Conservation (phyloP, 2,113 vertebrate species). For the Nyctibius bracteatus region DNA sequence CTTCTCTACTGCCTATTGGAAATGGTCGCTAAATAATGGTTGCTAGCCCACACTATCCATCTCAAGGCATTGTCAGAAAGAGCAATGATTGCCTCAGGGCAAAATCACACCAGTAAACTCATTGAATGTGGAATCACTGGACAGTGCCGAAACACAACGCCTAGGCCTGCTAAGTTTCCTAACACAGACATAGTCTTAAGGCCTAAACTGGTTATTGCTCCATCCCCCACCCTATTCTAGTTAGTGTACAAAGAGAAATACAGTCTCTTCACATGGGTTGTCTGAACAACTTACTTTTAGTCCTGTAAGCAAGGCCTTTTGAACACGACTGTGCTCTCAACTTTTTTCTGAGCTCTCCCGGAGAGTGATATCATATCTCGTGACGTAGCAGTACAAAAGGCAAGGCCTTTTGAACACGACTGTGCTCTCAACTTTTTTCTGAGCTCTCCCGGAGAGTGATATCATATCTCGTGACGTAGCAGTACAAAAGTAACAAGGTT, state of each 20-base stretch:
- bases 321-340: background rate
- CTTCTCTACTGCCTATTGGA: background rate
- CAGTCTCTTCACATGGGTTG: background rate
- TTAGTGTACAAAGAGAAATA: background rate
- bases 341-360: background rate
- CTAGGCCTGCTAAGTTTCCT: background rate
- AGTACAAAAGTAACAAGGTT: background rate
- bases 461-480: background rate
- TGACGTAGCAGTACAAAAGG: background rate
- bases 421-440: background rate
- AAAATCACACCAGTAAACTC: background rate
- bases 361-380: background rate
- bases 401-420: background rate
- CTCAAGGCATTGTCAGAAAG: background rate
- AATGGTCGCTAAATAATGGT: background rate
- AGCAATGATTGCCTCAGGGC: background rate
- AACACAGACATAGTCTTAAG: background rate
- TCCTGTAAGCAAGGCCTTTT: background rate
- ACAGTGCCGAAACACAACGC: background rate
- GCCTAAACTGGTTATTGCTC: background rate
- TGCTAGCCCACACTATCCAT: accelerated
- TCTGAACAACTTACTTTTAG: background rate
- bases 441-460: background rate
- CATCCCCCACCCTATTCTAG: background rate
- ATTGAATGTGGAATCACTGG: background rate